Base-by-base conservation (phyloP, 2,113 vertebrate species). In the Ptyas mucosa region DNA sequence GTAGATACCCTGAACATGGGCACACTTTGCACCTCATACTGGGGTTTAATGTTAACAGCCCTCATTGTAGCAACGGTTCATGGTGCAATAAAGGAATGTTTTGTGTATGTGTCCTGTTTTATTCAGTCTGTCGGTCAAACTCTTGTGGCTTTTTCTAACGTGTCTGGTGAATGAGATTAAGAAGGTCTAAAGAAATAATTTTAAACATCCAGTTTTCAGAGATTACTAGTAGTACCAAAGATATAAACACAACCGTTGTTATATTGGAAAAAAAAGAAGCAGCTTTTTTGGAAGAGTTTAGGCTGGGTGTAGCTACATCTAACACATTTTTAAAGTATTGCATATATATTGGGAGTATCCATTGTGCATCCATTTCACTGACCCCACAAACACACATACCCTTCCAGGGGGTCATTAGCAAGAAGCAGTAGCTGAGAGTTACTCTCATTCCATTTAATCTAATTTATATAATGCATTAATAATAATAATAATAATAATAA, bases 71-170 rank as follows among this genome's bases (percentile, higher is more conserved):
- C 96, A 94, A 90, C 57, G 94, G 85, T 90, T 92, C 89, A 54
- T 51, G 95, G 95, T 96, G 96, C 96, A 97, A 96, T 97, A 96
- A 97, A 61, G 11, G 29, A 85, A 29, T 14, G 52, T 81, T 93
- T 88, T 91, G 55, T 87, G 95, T 88, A 89, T 69, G 81, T 87
- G 55, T 93, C 43, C 20, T 64, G 12, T 64, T 61, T 86, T 93
- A 21, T 69, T 93, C 24, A 69, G 55, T 64, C n/a, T 23, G 15
- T 87, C 55, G 5, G 7, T 55, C n/a, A 29, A 9, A 23, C 23
- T 43, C 52, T 55, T 81, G 39, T 89, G 64, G 29, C 29, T 46
- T 39, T 10, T 46, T 57, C 14, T 43, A 57, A 21, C 15, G 20
- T 9, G 24, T 57, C 29, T 54, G 34, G 0, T 26, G 29, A 8